These are phyloP conservation scores for Loripinus fragilis DNA, from an alignment of 2,888 invertebrate species.

Conservation along the genomic window DNA sequence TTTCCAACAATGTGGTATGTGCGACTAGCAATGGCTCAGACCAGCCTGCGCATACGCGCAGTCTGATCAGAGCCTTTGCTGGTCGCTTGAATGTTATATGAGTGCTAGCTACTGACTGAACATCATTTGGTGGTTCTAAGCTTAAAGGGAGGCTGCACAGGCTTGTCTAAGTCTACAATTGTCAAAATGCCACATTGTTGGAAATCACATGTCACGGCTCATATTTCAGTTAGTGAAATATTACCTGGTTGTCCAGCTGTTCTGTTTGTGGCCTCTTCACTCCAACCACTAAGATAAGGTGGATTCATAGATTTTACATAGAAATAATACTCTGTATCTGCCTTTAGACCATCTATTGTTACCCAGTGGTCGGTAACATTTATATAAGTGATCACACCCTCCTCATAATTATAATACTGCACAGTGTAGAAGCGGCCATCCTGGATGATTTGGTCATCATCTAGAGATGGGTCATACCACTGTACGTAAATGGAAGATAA, in stretches of 20 bases:
- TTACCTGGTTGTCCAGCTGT: constrained; percentile 13
- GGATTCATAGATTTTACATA: constrained; percentile 52
- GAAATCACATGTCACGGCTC: too few relatives aligned
- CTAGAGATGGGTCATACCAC: constrained; percentile 53
- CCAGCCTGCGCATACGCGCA: too few relatives aligned
- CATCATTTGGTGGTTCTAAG: too few relatives aligned
- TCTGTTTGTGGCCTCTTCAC: constrained; percentile 33
- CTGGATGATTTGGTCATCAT: constrained; percentile 42
- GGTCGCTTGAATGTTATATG: too few relatives aligned
- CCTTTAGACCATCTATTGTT: constrained; percentile 27
- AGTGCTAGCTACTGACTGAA: too few relatives aligned
- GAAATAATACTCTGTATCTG: constrained; percentile 50
- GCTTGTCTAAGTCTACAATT: too few relatives aligned
- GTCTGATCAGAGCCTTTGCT: too few relatives aligned
- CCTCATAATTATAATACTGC: constrained; percentile 44
- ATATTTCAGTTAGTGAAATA: too few relatives aligned
- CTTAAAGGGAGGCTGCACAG: too few relatives aligned
- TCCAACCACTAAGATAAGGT: constrained; percentile 59
- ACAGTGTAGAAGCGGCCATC: constrained; percentile 53
- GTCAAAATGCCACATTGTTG: too few relatives aligned
- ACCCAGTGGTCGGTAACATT: constrained; percentile 45
- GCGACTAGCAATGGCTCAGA: too few relatives aligned
- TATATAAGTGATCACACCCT: constrained; percentile 49
- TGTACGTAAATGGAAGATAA: constrained; percentile 30
- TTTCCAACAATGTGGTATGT: too few relatives aligned